Percentiles rank a stretch among this genome's conserved stretches.
Conservation (phyloP, 1,140 invertebrate genomes). For the Drosophila sechellia region DNA sequence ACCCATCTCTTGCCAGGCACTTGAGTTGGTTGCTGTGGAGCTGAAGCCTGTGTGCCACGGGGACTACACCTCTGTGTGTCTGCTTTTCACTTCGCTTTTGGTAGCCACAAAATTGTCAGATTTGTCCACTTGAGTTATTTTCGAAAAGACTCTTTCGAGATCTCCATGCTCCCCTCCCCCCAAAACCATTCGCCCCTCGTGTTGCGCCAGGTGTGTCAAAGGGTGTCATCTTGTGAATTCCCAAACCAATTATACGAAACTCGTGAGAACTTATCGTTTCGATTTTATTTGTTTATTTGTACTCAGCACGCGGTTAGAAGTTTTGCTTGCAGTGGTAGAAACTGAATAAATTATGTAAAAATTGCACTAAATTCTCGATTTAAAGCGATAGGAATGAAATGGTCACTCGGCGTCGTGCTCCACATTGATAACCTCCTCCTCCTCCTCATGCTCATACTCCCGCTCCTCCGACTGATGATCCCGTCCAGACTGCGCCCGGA, state of each 20-base stretch:
- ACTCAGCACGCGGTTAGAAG: conserved; percentile 59
- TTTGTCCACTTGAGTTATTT: conserved; percentile 83
- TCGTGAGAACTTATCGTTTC: conserved; percentile 72
- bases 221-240: conserved; percentile 69
- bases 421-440: conserved; percentile 91
- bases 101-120: conserved; percentile 83
- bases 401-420: conserved; percentile 87
- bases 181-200: not conserved
- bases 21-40: conserved; percentile 33
- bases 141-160: conserved; percentile 57
- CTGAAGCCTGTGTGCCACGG: conserved; percentile 29
- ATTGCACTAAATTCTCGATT: conserved; percentile 74
- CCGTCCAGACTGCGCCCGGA: not conserved
- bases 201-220: conserved; percentile 22
- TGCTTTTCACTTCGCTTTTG: conserved; percentile 59
- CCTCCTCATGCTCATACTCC: not conserved
- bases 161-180: not conserved
- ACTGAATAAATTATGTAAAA: conserved; percentile 74
- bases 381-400: conserved; percentile 66
- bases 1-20: conserved; percentile 42
- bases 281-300: conserved; percentile 79
- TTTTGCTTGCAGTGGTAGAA: conserved; percentile 21
- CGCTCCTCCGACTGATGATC: conserved; percentile 1
- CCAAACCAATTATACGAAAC: conserved; percentile 78
- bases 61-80: conserved; percentile 23